These are phyloP conservation scores for Phoenicopterus ruber DNA, from an alignment of 2,113 vertebrate species.

Conservation along the genomic window DNA sequence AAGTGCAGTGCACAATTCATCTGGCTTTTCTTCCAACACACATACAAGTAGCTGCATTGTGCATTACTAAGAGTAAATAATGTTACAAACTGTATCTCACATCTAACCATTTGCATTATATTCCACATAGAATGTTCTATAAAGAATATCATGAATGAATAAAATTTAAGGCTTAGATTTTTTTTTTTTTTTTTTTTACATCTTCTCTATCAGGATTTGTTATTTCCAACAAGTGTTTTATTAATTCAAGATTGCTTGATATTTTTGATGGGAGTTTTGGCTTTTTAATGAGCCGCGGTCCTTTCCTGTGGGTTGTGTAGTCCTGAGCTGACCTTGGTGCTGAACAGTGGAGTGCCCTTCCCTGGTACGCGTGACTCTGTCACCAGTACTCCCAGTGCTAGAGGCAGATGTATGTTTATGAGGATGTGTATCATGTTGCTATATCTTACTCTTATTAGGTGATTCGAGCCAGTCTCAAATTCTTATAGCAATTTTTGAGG, in stretches of 20 bases:
- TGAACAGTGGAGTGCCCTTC: not conserved
- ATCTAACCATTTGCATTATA: not conserved
- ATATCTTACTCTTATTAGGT: not conserved
- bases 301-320: not conserved
- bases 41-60: not conserved
- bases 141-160: not conserved
- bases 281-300: not conserved
- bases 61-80: not conserved
- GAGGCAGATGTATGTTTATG: not conserved
- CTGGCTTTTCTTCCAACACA: not conserved
- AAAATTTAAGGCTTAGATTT: not conserved
- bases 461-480: not conserved
- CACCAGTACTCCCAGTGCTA: not conserved
- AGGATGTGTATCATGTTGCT: not conserved
- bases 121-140: not conserved
- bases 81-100: not conserved
- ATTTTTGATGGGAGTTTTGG: not conserved
- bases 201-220: not conserved
- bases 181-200: not conserved
- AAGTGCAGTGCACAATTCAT: not conserved
- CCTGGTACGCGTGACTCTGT: rapidly evolving
- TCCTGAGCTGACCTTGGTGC: slow-evolving; percentile 47
- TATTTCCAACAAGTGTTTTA: not conserved
- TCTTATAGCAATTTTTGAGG: not conserved
- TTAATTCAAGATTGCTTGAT: not conserved